A percentile compares a stretch with the other conserved stretches of the same genome.
Evolutionary conservation across 2,888 invertebrate genomes (phyloP).

Genomic region (Drosophila mimetica): DNA sequence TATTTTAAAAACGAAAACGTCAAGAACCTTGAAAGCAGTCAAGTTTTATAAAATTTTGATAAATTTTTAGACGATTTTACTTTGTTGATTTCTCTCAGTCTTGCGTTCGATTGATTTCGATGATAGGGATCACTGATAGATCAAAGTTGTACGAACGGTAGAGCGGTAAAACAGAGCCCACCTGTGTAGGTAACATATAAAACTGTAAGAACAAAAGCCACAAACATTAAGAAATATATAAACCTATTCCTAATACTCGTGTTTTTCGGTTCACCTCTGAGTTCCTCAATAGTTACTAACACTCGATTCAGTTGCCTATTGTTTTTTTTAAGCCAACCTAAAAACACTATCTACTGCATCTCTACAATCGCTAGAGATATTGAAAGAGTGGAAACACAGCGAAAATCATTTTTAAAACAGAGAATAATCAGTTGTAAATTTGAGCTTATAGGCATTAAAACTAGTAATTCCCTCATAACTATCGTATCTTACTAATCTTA

Average conservation of each 20-base stretch:
- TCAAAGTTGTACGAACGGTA: slow-evolving; percentile 46
- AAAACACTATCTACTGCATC: slow-evolving; percentile 6
- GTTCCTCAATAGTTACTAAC: slow-evolving; percentile 44
- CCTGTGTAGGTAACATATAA: slow-evolving; percentile 66
- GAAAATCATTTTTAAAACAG: slow-evolving; percentile 42
- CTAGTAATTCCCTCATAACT: slow-evolving; percentile 46
- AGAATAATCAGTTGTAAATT: slow-evolving; percentile 78
- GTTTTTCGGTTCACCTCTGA: slow-evolving; percentile 19
- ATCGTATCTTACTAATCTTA: slow-evolving; percentile 44
- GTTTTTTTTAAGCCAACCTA: slow-evolving; percentile 12
- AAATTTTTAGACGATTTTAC: slow-evolving; percentile 73
- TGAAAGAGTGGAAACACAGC: slow-evolving; percentile 12
- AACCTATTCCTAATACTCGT: slow-evolving; percentile 17
- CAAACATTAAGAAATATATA: slow-evolving; percentile 13
- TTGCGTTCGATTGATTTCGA: slow-evolving; percentile 39
- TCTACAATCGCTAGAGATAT: slow-evolving; percentile 2
- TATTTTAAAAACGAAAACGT: slow-evolving; percentile 61
- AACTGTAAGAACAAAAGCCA: slow-evolving; percentile 44
- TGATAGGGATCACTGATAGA: slow-evolving; percentile 15
- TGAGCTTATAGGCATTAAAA: slow-evolving; percentile 78
- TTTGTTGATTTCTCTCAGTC: slow-evolving; percentile 45
- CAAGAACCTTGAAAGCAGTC: slow-evolving; percentile 25
- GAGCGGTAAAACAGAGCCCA: slow-evolving; percentile 63
- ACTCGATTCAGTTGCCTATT: slow-evolving; percentile 12
- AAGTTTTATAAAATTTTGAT: slow-evolving; percentile 74